phyloP scores from a whole-genome alignment of 2,113 vertebrate genomes.

The Centrocercus urophasianus region DNA sequence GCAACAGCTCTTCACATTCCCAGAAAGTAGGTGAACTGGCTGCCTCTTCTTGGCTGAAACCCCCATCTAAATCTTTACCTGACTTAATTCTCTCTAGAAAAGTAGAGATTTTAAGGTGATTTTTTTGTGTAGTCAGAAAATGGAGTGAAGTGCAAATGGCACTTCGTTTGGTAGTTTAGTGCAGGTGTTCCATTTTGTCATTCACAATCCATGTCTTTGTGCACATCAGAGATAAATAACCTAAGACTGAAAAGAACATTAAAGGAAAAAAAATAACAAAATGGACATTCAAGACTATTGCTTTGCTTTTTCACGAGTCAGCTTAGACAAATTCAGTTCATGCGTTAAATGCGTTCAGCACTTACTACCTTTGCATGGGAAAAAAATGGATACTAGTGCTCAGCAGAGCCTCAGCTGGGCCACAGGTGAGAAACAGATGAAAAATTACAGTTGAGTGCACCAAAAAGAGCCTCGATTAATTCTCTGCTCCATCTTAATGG shows the following conservation, averaged over 20 bases:
- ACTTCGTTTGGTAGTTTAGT: background rate
- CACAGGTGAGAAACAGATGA: slow-evolving; percentile 63
- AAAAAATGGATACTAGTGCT: slow-evolving; percentile 2
- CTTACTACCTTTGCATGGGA: slow-evolving; percentile 24
- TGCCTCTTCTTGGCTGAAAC: background rate
- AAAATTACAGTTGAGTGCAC: slow-evolving; percentile 63
- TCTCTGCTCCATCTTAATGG: slow-evolving; percentile 61
- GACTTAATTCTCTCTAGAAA: background rate
- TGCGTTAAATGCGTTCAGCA: slow-evolving; percentile 47
- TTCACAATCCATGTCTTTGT: background rate
- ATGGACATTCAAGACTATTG: background rate
- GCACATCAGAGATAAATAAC: background rate
- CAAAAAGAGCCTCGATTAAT: slow-evolving; percentile 66
- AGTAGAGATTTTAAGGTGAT: background rate
- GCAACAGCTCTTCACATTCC: background rate
- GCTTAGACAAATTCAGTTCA: slow-evolving; percentile 60
- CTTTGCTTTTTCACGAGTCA: slow-evolving; percentile 42
- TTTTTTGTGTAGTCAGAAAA: background rate
- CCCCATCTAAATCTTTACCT: background rate
- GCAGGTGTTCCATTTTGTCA: background rate
- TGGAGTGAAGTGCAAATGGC: background rate
- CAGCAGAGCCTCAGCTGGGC: slow-evolving; percentile 60
- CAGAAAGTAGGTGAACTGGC: background rate
- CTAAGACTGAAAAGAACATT: background rate
- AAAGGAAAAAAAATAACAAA: background rate